These are phyloP conservation scores for Hypocryptadius cinnamomeus DNA, from an alignment of 2,113 vertebrate species.

Conservation along the genomic window DNA sequence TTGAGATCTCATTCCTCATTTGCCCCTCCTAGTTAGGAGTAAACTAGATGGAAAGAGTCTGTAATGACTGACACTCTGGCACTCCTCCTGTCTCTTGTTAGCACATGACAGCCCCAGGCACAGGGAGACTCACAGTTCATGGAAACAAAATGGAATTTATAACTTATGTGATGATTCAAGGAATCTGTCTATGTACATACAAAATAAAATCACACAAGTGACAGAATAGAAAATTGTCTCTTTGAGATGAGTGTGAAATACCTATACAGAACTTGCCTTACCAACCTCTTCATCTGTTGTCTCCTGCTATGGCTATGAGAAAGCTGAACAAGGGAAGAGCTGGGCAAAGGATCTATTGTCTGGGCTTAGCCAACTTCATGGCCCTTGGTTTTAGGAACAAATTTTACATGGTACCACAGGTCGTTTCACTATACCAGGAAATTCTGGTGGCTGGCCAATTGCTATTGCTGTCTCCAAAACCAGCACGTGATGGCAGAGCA, in stretches of 20 bases:
- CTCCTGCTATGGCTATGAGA: neutral
- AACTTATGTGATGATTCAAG: conserved; percentile 24
- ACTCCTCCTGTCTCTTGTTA: conserved; percentile 36
- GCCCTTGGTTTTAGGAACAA: neutral
- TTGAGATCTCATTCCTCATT: neutral
- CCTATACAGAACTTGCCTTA: neutral
- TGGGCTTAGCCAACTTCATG: neutral
- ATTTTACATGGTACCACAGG: neutral
- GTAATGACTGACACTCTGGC: conserved; percentile 41
- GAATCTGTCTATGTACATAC: neutral
- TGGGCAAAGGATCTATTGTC: neutral
- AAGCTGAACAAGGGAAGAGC: neutral
- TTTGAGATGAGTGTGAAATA: neutral
- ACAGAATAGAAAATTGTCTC: neutral
- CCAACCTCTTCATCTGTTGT: neutral
- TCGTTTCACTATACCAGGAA: neutral
- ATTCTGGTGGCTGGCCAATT: neutral
- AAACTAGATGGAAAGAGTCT: neutral
- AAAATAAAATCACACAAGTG: neutral
- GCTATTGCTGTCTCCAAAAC: neutral
- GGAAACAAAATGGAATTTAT: conserved; percentile 38
- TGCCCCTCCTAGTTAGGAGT: neutral
- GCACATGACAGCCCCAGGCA: conserved; percentile 48
- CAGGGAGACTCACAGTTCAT: conserved; percentile 19
- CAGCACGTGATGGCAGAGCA: neutral